Base-by-base conservation (phyloP, 2,113 vertebrate genomes). In the Corythornis vintsioides region DNA sequence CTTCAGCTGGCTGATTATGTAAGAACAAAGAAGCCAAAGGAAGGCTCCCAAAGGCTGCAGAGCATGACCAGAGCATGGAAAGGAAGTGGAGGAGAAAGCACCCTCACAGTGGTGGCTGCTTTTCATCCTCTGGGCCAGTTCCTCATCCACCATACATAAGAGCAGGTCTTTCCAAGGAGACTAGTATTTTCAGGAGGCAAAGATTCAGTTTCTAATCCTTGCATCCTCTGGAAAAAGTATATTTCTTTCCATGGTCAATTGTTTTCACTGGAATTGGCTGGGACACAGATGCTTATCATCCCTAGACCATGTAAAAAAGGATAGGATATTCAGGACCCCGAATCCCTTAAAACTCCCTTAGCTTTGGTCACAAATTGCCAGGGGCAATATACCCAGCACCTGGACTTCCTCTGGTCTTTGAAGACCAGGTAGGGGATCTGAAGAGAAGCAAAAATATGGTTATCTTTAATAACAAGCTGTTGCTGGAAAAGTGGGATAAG, bases 401-500 rank as follows among this genome's bases (percentile, higher is more conserved):
- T 89, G 80, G 53, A 29, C 38, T 75, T 57, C 16, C n/a, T 72
- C 35, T 31, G 61, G 61, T 57, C 61, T 86, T 84, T 75, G n/a
- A 56, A 80, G 45, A 75, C 26, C n/a, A 47, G 45, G 35, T 72
- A 78, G 29, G 19, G 28, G 8, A 2, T 38, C 35, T 88, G 45
- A 94, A 78, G 35, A 79, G 80, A 90, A 88, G 83, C 57, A 81
- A 67, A 81, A 16, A 38, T 70, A 60, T 89, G 31, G 53, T 92
- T 93, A 84, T 77, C 77, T 82, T 84, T 89, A 86, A 94, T 89
- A 87, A 64, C 9, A 29, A 89, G 77, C 89, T 89, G 31, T 70
- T 93, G 52, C 84, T 91, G 84, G 55, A 84, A 95, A 88, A 80
- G 73, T 79, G 55, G 67, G 33, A 82, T 93, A 89, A 93, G 75